phyloP scores from a whole-genome alignment of 1,140 invertebrate species.

The Caerostris darwini region DNA sequence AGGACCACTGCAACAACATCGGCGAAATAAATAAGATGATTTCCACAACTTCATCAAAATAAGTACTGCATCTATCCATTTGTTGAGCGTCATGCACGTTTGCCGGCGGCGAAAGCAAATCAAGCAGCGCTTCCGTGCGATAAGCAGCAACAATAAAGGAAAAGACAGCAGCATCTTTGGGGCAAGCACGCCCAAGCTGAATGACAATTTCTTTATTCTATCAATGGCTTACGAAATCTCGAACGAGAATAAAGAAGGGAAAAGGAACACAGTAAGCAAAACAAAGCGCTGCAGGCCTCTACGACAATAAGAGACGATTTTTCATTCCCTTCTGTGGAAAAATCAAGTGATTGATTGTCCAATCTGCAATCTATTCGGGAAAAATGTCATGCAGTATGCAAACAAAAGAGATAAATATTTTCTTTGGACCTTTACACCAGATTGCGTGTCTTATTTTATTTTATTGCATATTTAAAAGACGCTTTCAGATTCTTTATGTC shows the following conservation, averaged over 20 bases:
- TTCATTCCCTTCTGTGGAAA: neutral
- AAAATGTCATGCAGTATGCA: neutral
- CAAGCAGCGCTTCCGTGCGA: neutral
- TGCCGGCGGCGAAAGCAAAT: neutral
- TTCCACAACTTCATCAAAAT: neutral
- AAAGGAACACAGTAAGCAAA: slow-evolving; percentile 13
- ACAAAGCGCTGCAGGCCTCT: neutral
- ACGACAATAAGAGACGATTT: slow-evolving; percentile 30
- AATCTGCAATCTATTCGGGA: neutral
- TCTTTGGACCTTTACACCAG: neutral
- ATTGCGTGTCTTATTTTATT: neutral
- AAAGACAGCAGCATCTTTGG: neutral
- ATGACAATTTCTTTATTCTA: slow-evolving; percentile 62
- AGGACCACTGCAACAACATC: no score
- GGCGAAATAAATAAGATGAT: neutral
- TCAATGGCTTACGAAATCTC: slow-evolving; percentile 14
- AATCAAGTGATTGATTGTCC: slow-evolving; percentile 45
- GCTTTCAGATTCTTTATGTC: neutral
- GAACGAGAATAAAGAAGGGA: slow-evolving; percentile 15
- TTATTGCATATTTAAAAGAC: neutral
- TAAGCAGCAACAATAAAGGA: neutral
- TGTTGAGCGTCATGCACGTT: neutral
- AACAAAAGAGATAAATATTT: slow-evolving; percentile 25
- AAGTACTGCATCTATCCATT: neutral
- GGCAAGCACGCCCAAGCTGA: slow-evolving; percentile 27